Evolutionary conservation across 2,113 vertebrate species (phyloP), one percentile per base, ranked within the genome.

Genomic region (Ornithorhynchus anatinus): DNA sequence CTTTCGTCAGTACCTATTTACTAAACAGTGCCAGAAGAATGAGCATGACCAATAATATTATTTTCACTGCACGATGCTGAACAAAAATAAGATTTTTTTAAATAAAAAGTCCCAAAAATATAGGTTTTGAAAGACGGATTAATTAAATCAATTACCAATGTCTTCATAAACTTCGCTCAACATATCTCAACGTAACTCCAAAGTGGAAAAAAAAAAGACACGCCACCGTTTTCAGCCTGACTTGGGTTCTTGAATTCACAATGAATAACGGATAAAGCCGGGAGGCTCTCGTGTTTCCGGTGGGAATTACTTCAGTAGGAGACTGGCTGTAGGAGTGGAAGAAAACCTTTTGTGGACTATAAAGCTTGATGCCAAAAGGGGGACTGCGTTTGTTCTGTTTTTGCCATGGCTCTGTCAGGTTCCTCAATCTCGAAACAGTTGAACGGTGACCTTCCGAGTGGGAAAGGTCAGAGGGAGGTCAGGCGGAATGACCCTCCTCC

Each of bases 391-490:
- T 57, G 76, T 59, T 66, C 16, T 6, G 39, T 0, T 54, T 72
- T 79, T 70, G 23, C 53, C 69, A 59, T 7, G 36, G 81, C 80
- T 84, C 62, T 86, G 77, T 74, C 89, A 89, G 84, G 81, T 64
- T 66, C 57, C 75, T 91, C 90, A 89, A 88, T 92, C 88, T 90
- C 89, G 84, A 89, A 71, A 88, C 84, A 89, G 90, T 89, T 89
- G 92, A 92, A 84, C 85, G 89, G 89, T 88, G 89, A 88, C 87
- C 86, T 79, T 89, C 72, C 77, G 87, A 92, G 89, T 88, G 84
- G 86, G 88, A 85, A 82, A 94, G 95, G 95, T 92, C 92, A 93
- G 82, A 54, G 87, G 80, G 79, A 88, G 92, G 94, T 91, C 92
- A 86, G 90, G 90, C 80, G 87, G 94, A 94, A 93, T 91, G 85